These are phyloP conservation scores for Nothobranchius furzeri DNA, from an alignment of 2,113 vertebrate genomes.

Conservation along the genomic window DNA sequence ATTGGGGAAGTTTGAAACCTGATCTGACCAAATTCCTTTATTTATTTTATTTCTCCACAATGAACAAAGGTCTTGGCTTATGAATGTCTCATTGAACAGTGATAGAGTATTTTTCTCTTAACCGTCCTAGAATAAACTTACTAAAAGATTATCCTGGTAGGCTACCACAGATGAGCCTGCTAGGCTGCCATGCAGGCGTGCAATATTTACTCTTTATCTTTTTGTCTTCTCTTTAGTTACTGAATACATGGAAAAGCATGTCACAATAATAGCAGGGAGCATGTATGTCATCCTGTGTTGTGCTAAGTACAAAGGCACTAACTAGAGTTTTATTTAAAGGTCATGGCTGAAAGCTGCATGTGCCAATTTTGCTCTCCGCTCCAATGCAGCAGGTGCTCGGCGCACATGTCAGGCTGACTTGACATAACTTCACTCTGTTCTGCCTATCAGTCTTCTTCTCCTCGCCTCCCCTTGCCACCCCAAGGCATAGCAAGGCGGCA, in stretches of 20 bases:
- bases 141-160: background rate
- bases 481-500: conserved; percentile 65
- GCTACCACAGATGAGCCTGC: background rate
- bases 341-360: conserved; percentile 44
- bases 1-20: no score
- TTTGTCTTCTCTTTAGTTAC: conserved; percentile 30
- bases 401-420: conserved; percentile 59
- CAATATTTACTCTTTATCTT: conserved; percentile 16
- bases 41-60: no score
- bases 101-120: no score
- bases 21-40: no score
- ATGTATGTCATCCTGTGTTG: conserved; percentile 23
- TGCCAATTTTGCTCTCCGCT: conserved; percentile 41
- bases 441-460: conserved; percentile 62
- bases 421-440: conserved; percentile 65
- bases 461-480: conserved; percentile 48
- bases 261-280: conserved; percentile 24
- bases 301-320: conserved; percentile 47
- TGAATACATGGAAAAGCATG: conserved; percentile 35
- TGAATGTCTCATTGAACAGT: no score
- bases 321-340: conserved; percentile 52
- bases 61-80: no score
- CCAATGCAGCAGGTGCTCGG: conserved; percentile 44
- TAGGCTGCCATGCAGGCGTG: conserved; percentile 9
- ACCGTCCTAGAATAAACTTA: background rate